phyloP scores from a whole-genome alignment of 2,888 invertebrate genomes.

The Lithosia quadra region DNA sequence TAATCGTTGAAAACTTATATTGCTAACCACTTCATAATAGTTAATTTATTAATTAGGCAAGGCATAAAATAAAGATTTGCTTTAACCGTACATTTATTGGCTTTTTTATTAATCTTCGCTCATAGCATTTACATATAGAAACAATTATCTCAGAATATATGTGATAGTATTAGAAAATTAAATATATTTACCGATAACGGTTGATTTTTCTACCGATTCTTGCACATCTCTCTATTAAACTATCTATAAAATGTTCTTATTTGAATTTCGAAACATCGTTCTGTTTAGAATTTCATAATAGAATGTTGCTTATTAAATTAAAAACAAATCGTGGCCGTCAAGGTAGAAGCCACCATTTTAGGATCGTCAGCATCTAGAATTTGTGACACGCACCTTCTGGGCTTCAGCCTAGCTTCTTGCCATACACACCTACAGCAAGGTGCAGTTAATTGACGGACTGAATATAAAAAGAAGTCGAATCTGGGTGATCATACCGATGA shows the following conservation, averaged over 20 bases:
- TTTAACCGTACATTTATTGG: background rate
- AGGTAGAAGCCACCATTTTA: no score
- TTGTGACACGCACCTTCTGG: no score
- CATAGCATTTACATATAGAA: background rate
- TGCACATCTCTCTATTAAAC: background rate
- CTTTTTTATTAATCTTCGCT: background rate
- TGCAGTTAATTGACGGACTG: no score
- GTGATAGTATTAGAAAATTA: background rate
- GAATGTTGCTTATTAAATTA: no score
- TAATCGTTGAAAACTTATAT: conserved; percentile 7
- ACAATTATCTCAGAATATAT: conserved; percentile 4
- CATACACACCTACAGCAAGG: no score
- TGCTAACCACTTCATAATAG: background rate
- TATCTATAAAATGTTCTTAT: background rate
- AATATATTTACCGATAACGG: background rate
- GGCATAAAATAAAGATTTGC: background rate
- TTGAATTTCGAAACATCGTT: background rate
- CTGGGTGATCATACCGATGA: no score
- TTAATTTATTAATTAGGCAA: background rate
- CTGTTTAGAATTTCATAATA: no score
- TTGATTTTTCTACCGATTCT: background rate
- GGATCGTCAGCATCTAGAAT: no score
- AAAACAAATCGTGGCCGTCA: no score
- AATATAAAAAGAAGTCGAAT: no score
- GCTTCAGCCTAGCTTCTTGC: no score